phyloP scores from a whole-genome alignment of 37 sponge, comb jelly and placozoan genomes.

The Chondrilla cf. caribensis region DNA sequence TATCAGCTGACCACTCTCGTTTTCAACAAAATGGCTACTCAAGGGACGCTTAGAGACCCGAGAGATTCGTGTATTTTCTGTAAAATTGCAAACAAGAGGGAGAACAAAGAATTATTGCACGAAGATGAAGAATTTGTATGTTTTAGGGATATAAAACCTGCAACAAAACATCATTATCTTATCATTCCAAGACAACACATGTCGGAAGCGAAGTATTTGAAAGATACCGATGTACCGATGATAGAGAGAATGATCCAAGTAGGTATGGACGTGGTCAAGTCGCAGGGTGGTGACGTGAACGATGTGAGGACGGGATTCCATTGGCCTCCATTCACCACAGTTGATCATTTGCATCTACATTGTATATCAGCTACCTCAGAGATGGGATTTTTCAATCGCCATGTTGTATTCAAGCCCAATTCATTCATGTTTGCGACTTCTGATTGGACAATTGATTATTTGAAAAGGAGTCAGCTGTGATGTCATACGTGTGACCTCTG shows the following conservation, averaged over 20 bases:
- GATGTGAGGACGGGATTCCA: conserved; percentile 82
- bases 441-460: conserved; percentile 41
- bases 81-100: conserved; percentile 32
- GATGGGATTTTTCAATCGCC: conserved; percentile 60
- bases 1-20: conserved; percentile 19
- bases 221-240: conserved; percentile 28
- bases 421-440: conserved; percentile 61
- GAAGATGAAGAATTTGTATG: conserved; percentile 73
- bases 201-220: conserved; percentile 27
- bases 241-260: conserved; percentile 64
- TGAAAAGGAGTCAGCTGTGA: conserved; percentile 22
- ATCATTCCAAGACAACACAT: conserved; percentile 63
- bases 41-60: too few relatives aligned
- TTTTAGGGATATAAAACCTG: conserved; percentile 73
- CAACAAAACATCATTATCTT: conserved; percentile 69
- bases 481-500: too few relatives aligned
- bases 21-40: not conserved
- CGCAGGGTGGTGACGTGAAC: conserved; percentile 41
- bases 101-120: conserved; percentile 40
- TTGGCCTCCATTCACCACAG: conserved; percentile 79
- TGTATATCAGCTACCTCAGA: conserved; percentile 51
- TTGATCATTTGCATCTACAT: conserved; percentile 84
- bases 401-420: conserved; percentile 56
- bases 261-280: conserved; percentile 41
- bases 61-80: conserved; percentile 59